Evolutionary conservation across 2,113 vertebrate genomes (phyloP).

Genomic region (Ophiodon elongatus): DNA sequence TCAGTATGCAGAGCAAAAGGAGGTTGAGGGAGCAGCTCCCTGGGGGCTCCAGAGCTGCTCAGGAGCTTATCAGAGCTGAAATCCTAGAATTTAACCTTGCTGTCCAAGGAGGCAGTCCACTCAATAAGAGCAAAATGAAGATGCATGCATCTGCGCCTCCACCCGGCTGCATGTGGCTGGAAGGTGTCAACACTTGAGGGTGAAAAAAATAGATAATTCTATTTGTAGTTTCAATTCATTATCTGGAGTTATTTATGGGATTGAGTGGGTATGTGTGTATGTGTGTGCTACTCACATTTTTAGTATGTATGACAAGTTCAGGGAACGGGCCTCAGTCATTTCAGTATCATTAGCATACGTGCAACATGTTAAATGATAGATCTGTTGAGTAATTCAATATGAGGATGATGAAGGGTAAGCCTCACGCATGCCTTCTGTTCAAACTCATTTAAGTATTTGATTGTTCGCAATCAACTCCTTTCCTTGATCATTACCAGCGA

Average conservation of each 20-base stretch:
- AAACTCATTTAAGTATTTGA: background rate
- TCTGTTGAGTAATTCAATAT: background rate
- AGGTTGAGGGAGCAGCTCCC: background rate
- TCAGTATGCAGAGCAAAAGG: slow-evolving; percentile 5
- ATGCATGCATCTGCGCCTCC: background rate
- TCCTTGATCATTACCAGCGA: background rate
- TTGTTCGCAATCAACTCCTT: background rate
- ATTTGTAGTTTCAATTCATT: background rate
- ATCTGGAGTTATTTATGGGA: background rate
- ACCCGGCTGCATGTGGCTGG: background rate
- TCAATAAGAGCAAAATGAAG: background rate
- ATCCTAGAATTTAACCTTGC: background rate
- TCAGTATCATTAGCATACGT: background rate
- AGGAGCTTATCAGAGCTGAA: slow-evolving; percentile 4
- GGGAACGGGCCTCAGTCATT: background rate
- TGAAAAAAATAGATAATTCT: too few relatives aligned
- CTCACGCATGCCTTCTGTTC: background rate
- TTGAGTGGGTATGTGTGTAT: background rate
- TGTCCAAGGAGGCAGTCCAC: slow-evolving; percentile 8
- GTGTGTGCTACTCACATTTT: too few relatives aligned
- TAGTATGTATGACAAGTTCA: too few relatives aligned
- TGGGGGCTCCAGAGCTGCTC: slow-evolving; percentile 4
- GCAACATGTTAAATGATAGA: background rate
- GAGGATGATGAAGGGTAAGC: background rate
- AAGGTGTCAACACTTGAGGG: background rate